Evolutionary conservation across 1,140 invertebrate species (phyloP).

Genomic region (Zaprionus inermis): DNA sequence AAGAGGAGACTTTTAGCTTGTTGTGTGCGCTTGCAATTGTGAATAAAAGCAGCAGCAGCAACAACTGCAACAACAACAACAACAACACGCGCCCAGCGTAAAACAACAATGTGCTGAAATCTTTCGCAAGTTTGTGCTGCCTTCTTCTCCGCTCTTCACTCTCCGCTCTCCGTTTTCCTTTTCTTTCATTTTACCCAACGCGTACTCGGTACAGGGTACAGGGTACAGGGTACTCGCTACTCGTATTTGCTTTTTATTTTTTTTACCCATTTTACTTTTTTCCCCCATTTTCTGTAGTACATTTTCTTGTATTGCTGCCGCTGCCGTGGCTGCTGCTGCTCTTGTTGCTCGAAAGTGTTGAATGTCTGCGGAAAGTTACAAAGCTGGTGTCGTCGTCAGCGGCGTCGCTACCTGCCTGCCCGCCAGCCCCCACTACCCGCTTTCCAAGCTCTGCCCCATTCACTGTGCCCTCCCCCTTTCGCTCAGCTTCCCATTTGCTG

Average conservation of each 20-base stretch:
- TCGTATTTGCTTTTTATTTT: slow-evolving; percentile 60
- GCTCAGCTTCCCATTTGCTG: slow-evolving; percentile 7
- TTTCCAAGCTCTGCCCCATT: slow-evolving; percentile 6
- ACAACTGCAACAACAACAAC: slow-evolving; percentile 27
- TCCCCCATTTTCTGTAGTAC: slow-evolving; percentile 40
- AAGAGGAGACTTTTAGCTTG: slow-evolving; percentile 59
- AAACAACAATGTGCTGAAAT: slow-evolving; percentile 65
- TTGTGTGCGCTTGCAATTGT: slow-evolving; percentile 62
- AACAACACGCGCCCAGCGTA: slow-evolving; percentile 33
- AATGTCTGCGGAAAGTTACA: slow-evolving; percentile 70
- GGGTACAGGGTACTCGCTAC: not conserved
- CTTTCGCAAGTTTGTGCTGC: slow-evolving; percentile 46
- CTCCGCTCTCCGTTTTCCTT: slow-evolving; percentile 18
- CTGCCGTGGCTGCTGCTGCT: slow-evolving; percentile 21
- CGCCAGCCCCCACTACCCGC: not conserved
- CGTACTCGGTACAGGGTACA: slow-evolving; percentile 15
- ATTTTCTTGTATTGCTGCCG: slow-evolving; percentile 46
- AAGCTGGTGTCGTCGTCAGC: slow-evolving; percentile 60
- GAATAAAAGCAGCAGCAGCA: slow-evolving; percentile 52
- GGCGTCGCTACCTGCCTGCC: not conserved
- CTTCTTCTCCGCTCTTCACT: slow-evolving; percentile 3
- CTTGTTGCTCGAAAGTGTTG: slow-evolving; percentile 64
- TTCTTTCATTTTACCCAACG: slow-evolving; percentile 45
- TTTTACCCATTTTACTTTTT: slow-evolving; percentile 43
- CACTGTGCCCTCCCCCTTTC: slow-evolving; percentile 8